Conservation (phyloP, 2,797 vertebrate species). For the Otolemur crassicaudatus region DNA sequence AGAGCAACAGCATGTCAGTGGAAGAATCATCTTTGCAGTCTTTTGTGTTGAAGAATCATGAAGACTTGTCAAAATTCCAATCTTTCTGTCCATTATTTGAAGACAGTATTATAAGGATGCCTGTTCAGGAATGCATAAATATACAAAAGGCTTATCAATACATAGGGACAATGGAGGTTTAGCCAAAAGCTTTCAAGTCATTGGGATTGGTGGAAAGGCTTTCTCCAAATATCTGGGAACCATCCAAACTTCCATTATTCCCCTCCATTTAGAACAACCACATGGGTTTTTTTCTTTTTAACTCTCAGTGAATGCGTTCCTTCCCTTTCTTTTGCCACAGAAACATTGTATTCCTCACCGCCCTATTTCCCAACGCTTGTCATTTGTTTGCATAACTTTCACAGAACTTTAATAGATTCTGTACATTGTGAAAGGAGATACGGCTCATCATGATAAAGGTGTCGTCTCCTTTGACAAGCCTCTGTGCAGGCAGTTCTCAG, state of each 20-base stretch:
- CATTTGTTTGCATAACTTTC: background rate
- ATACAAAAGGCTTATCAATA: background rate
- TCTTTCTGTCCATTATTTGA: background rate
- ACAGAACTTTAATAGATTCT: background rate
- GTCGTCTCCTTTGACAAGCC: background rate
- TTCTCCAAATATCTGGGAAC: background rate
- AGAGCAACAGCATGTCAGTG: slow-evolving; percentile 16
- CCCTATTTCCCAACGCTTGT: background rate
- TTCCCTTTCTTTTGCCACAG: slow-evolving; percentile 11
- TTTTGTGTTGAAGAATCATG: slow-evolving; percentile 49
- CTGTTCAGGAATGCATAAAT: background rate
- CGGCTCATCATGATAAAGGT: background rate
- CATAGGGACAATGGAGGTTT: background rate
- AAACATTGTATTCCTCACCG: background rate
- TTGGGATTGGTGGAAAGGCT: background rate
- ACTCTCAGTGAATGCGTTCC: background rate
- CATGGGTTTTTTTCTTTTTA: background rate
- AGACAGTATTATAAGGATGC: background rate
- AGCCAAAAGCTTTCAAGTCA: background rate
- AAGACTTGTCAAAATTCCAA: slow-evolving; percentile 49
- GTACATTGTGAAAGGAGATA: background rate
- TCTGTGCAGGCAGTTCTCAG: background rate
- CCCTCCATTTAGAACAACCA: background rate
- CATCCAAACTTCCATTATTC: slow-evolving; percentile 31
- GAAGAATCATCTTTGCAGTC: background rate